Base-by-base conservation (phyloP, 2,888 invertebrate genomes). In the Plagodis pulveraria region DNA sequence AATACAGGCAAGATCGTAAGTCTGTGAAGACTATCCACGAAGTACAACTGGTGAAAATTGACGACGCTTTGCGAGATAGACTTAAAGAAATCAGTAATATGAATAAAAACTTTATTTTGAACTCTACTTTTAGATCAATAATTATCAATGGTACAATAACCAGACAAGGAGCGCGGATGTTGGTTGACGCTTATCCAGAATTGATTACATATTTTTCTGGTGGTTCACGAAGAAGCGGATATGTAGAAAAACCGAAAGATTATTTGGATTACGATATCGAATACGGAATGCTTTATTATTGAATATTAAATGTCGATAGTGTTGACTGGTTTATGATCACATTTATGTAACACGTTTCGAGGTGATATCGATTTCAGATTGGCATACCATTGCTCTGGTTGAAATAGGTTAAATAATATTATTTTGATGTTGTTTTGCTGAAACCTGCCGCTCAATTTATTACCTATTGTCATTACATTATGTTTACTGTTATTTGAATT, bases 231-330 rank as follows among this genome's bases (percentile, higher is more conserved):
- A 76, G 45, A 55, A 69, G 11, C 57, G 66, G 35, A 45, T 45
- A 38, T 2, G 54, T 50, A 11, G 45, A 50, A 0, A 44, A 44
- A 22, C 54, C 54, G 0, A 66, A 63, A 8, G 76, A 80, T 55
- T 72, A 78, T 66, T 61, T 77, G 6, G 83, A 88, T 10, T 87
- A 87, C 47, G 89, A 90, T 53, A 64, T 88, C 6, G 90, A 91
- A 58, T 88, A 87, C 56, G 89, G 89, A 35, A 50, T 68, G 59
- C 50, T 66, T 5, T 89, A 89, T 74, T 81, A 83, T 63, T 88
- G 71, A 81, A n/a, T 5, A 76, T 71, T 77, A 76, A 77, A 76
- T 42, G 62, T 45, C 43, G 51, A n/a, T 48, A 46, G 22, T 33
- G 22, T 38, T 50, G 48, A 44, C 12, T 49, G n/a, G 11, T 56